Evolutionary conservation across 2,888 invertebrate genomes (phyloP), one percentile per base, ranked within the genome.

Genomic region (Dasypolia templi): DNA sequence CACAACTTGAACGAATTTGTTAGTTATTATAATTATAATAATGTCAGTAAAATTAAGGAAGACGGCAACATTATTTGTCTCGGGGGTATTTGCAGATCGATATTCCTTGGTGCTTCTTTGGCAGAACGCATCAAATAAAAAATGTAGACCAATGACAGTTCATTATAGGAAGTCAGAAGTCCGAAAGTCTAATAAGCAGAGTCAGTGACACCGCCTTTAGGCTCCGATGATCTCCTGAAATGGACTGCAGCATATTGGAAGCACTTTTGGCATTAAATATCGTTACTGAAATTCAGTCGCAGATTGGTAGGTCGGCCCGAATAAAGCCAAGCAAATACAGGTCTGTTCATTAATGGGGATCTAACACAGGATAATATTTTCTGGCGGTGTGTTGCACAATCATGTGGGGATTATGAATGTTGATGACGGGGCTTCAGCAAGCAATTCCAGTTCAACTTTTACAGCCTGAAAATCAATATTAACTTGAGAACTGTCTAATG

Each of bases 1-100:
- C 74, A 63, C 53, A 72, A 79, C 73, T 70, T 63, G 75, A 82
- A 79, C 83, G 69, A 82, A 82, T 82, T 76, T 32, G 79, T 75
- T 78, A 72, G 73, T 73, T 62, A 76, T 62, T 69, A 59, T 72
- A 76, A 74, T 84, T 81, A 72, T 77, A 69, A 73, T 84, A 62
- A 67, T 76, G 51, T 64, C 68, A 63, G 55, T 67, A 70, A 59
- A 82, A 72, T 59, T 63, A 63, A 77, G 32, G 32, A 51, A 35
- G 19, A n/a, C 14, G 6, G n/a, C 32, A 19, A 26, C 17, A 62
- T 14, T 11, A 69, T 77, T 77, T 35, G 55, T 29, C 26, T 42
- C 49, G 32, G n/a, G 56, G 11, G n/a, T 22, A 32, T 55, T 46
- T 35, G 62, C 12, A 26, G 42, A 26, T 58, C 26, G 17, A 58